Conservation (phyloP, 2,888 invertebrate genomes). For the Geotrupes spiniger region DNA sequence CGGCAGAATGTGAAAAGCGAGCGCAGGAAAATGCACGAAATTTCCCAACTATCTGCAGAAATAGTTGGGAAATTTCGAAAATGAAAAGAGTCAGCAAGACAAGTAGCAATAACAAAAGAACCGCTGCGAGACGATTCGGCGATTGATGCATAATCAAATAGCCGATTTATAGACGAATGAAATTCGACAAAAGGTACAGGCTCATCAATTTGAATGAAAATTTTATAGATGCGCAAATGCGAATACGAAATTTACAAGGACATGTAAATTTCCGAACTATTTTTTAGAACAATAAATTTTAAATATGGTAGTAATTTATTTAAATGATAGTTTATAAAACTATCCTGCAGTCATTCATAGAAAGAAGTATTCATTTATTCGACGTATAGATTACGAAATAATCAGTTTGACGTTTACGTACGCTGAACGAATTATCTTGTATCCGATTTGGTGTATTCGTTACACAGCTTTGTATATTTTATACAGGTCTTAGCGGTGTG, state of each 20-base stretch:
- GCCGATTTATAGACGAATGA: slow-evolving; percentile 68
- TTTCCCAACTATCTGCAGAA: slow-evolving; percentile 63
- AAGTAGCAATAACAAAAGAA: slow-evolving; percentile 64
- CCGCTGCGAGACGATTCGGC: slow-evolving; percentile 61
- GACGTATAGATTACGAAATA: too few species aligned
- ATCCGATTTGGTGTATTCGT: too few species aligned
- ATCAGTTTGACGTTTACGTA: too few species aligned
- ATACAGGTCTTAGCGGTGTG: too few species aligned
- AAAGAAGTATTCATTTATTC: too few species aligned
- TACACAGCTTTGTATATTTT: too few species aligned
- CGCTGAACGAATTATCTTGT: too few species aligned
- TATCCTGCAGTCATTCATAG: too few species aligned
- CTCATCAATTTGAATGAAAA: slow-evolving; percentile 65
- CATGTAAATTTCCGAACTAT: slow-evolving; percentile 55
- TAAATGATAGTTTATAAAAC: too few species aligned
- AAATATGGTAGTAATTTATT: too few species aligned
- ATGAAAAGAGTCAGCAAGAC: slow-evolving; percentile 68
- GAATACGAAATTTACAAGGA: slow-evolving; percentile 61
- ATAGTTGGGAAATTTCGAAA: slow-evolving; percentile 61
- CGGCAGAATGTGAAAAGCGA: slow-evolving; percentile 59
- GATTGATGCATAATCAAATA: slow-evolving; percentile 63
- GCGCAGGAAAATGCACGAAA: slow-evolving; percentile 68
- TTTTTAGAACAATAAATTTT: too few species aligned
- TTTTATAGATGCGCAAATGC: slow-evolving; percentile 64
- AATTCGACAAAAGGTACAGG: slow-evolving; percentile 67